Evolutionary conservation across 37 sponge, comb jelly and placozoan genomes (phyloP).

Genomic region (Ephydatia muelleri): DNA sequence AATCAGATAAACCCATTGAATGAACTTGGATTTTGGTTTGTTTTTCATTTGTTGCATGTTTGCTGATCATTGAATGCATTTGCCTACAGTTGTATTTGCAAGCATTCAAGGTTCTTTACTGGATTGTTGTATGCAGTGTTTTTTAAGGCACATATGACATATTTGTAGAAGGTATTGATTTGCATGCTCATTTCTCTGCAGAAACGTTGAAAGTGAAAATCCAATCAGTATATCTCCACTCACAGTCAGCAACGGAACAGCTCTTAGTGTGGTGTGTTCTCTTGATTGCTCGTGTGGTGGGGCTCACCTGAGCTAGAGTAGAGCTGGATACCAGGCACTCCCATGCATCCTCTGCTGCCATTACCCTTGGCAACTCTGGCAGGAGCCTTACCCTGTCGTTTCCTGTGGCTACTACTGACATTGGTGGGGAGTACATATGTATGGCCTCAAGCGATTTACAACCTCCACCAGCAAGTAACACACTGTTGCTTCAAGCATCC

Average conservation of each 20-base stretch:
- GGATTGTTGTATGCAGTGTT: no score
- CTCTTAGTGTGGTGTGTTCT: neutral
- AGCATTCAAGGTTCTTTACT: no score
- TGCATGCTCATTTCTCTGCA: neutral
- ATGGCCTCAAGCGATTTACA: neutral
- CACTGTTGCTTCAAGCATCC: no score
- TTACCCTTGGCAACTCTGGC: neutral
- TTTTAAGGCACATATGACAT: no score
- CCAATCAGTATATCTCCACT: neutral
- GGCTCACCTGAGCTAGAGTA: neutral
- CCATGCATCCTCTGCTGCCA: neutral
- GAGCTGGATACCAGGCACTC: neutral
- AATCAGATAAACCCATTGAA: no score
- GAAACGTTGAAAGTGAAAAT: neutral
- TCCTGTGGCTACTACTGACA: neutral
- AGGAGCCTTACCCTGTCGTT: neutral
- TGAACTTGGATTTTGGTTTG: no score
- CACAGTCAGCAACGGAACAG: neutral
- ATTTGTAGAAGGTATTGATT: no score
- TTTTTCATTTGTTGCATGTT: no score
- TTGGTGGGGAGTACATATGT: neutral
- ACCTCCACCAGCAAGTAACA: no score
- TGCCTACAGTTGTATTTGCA: no score
- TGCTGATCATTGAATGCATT: no score
- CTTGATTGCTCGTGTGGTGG: constrained; percentile 1